Evolutionary conservation across 2,797 vertebrate genomes (phyloP).

Genomic region (Xenopus petersii): DNA sequence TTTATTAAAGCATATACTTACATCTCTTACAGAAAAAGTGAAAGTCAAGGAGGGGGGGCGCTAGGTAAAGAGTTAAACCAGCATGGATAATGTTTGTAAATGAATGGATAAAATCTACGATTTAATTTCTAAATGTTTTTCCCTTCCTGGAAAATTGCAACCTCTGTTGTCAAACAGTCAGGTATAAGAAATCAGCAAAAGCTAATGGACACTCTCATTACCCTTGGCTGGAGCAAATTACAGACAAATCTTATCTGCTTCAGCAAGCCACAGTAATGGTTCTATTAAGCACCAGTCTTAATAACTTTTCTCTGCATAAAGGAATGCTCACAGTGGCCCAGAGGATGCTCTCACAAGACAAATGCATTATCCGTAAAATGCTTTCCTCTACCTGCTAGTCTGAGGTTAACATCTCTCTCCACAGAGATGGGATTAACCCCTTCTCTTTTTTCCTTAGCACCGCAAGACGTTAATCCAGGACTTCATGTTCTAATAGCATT

Average conservation of each 20-base stretch:
- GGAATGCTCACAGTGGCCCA: slow-evolving; percentile 11
- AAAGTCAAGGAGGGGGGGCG: too few relatives aligned
- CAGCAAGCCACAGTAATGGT: slow-evolving; percentile 39
- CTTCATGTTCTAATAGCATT: slow-evolving; percentile 14
- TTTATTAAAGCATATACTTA: too few relatives aligned
- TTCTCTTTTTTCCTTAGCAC: neutral
- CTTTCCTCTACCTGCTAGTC: slow-evolving; percentile 8
- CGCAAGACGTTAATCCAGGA: neutral
- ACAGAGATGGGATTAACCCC: neutral
- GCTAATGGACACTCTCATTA: slow-evolving; percentile 44
- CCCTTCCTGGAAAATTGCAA: slow-evolving; percentile 42
- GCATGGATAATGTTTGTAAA: slow-evolving; percentile 10
- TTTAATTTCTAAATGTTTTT: slow-evolving; percentile 42
- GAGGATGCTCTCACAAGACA: slow-evolving; percentile 19
- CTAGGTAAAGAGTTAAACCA: slow-evolving; percentile 18
- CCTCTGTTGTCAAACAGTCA: slow-evolving; percentile 34
- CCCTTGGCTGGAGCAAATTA: slow-evolving; percentile 38
- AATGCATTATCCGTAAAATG: slow-evolving; percentile 27
- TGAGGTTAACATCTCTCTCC: slow-evolving; percentile 4
- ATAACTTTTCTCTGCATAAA: slow-evolving; percentile 19
- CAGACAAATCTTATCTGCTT: slow-evolving; percentile 46
- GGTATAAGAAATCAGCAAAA: slow-evolving; percentile 33
- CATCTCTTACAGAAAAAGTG: neutral
- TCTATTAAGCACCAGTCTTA: slow-evolving; percentile 41
- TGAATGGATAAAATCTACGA: slow-evolving; percentile 28